Evolutionary conservation across 2,888 invertebrate species (phyloP), one percentile per base, ranked within the genome.

Genomic region (Terebella lapidaria): DNA sequence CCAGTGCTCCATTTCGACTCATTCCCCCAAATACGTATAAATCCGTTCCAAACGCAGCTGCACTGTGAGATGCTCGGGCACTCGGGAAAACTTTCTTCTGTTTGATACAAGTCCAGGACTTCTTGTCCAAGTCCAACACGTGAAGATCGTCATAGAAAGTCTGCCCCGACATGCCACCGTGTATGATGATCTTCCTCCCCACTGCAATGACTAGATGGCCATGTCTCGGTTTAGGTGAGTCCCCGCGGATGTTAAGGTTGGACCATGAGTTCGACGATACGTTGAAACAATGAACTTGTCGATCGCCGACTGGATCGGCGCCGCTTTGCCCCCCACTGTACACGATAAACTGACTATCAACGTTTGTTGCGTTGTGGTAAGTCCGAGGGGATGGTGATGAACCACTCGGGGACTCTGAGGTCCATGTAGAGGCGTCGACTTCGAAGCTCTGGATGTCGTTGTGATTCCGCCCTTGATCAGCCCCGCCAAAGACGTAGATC

Each of bases 11-110:
- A 56, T 74, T 73, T 60, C 70, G 64, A 62, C 70, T 74, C 75
- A 80, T 74, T 18, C 80, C 80, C 46, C 80, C 80, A 70, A 78
- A 79, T 42, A 80, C 69, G 60, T 70, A 78, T 47, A 80, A 58
- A 53, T 68, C 66, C 0, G 62, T 68, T 25, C 70, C 74, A 28
- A 66, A 60, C 10, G 71, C 66, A 22, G 76, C 68, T 1, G 71
- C 77, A 45, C 72, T 71, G 62, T 80, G 80, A 15, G 76, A 79
- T 2, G 80, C 78, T 46, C 80, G 63, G 1, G 78, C 72, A 46
- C 70, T 67, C 2, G 79, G 79, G 49, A 57, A 67, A 1, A 61
- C 64, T 54, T 72, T 72, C 61, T 74, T 74, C 57, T 70, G 67
- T 57, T 73, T 75, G n/a, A 73, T 67, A 59, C 66, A 69, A 15